Base-by-base conservation (phyloP, 2,113 vertebrate species). In the Herpailurus yagouaroundi region DNA sequence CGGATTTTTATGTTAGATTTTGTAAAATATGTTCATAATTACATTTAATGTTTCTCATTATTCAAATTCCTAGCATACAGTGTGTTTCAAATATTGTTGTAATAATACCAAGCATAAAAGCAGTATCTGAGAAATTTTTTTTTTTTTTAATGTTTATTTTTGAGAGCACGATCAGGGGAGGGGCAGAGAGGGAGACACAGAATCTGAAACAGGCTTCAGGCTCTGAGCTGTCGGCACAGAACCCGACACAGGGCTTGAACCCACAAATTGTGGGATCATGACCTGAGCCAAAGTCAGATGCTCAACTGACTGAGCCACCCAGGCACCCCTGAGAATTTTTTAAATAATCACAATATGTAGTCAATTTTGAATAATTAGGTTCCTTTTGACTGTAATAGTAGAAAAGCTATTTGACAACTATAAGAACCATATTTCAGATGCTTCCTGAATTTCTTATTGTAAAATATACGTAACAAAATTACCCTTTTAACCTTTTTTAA, bases 51-150 rank as follows among this genome's bases (percentile, higher is more conserved):
- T 89, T 93, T 71, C 36, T 69, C 38, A 57, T 11, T 64, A n/a
- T 48, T 85, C 48, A 74, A 52, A 97, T 60, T 80, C 33, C 36
- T 74, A 31, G 4, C 18, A 81, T 50, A 41, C 57, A 91, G 0
- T 97, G 29, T 94, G 55, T 27, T 60, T 95, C 31, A 71, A 77
- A n/a, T 68, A 55, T 89, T 91, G 66, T n/a, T 74, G 82, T 63
- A 92, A 77, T 88, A 31, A 48, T 63, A 19, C 10, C 76, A 96
- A 63, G 14, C 7, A 31, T 88, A 66, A 93, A 79, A 41, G 76
- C 31, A 66, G 3, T 83, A 87, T 92, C 31, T 94, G 68, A 85
- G 13, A 93, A 79, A 48, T 85, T 88, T 45, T 23, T 71, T 85
- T 88, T 45, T 23, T 80, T 45, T 23, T 82, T 55, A 84, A 76